phyloP scores from a whole-genome alignment of 2,797 vertebrate genomes.

The Clarias platycephalus region DNA sequence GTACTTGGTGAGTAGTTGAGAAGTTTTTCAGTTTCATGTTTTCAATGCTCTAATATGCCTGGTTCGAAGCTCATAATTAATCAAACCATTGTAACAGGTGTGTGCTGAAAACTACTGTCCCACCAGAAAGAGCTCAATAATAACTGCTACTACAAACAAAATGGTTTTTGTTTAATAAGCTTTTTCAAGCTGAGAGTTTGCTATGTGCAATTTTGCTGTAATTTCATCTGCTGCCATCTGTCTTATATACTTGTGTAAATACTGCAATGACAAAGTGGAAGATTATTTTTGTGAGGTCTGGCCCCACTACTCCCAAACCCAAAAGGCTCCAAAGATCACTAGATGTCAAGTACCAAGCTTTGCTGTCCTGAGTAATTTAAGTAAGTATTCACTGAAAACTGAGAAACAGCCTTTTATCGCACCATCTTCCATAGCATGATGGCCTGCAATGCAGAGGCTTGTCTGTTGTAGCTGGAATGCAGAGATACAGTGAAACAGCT shows the following conservation, averaged over 20 bases:
- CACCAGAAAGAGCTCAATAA: background rate
- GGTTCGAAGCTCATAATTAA: background rate
- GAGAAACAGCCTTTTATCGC: background rate
- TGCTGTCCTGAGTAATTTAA: conserved; percentile 8
- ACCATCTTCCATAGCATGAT: background rate
- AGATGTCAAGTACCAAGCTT: background rate
- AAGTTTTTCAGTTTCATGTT: background rate
- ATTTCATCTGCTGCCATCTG: no score
- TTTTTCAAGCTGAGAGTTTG: background rate
- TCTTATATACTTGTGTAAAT: background rate
- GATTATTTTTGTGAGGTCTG: background rate
- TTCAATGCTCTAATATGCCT: background rate
- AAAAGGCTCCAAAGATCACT: background rate
- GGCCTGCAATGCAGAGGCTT: background rate
- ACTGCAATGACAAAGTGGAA: background rate
- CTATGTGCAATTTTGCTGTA: background rate
- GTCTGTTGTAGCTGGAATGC: conserved; percentile 49
- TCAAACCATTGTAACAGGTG: background rate
- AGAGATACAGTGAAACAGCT: conserved; percentile 36
- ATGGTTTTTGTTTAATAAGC: background rate
- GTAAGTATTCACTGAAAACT: background rate
- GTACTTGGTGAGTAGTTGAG: background rate
- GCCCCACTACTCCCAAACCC: background rate
- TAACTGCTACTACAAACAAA: background rate
- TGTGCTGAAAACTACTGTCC: background rate